Base-by-base conservation (phyloP, 2,888 invertebrate species). In the Diaphora mendica region DNA sequence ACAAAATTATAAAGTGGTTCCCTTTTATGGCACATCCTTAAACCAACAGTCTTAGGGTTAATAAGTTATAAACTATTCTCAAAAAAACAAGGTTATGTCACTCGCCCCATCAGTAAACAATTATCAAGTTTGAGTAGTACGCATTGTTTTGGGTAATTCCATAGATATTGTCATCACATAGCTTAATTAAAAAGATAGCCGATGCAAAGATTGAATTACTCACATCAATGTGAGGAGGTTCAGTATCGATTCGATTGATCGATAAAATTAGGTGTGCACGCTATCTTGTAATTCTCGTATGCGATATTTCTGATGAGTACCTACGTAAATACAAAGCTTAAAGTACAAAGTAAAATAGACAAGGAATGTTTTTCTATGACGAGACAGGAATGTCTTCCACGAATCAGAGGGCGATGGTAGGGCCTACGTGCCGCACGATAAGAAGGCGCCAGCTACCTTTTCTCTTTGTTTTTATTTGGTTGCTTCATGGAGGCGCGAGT, bases 391-490 rank as follows among this genome's bases (percentile, higher is more conserved):
- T 91, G 91, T 86, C 79, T 91, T 92, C 91, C 91, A 88, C 88
- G 92, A 92, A 91, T 79, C 80, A 88, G 88, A 89, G 87, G 88
- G 87, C 83, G 84, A 82, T 88, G 87, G 87, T 86, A 87, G 84
- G 84, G 85, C 84, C 90, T 93, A 93, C 92, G 93, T 92, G 93
- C 88, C 87, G 70, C 69, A 71, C 83, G 94, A 94, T 94, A 94
- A 93, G 78, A 85, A 86, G 94, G 94, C 94, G 95, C 94, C 94
- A 89, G 88, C 79, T 87, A 81, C 82, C 85, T 82, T 79, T 83
- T 87, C 85, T 83, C 87, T 77, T 83, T 82, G 80, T 82, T 77
- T 86, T 86, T 86, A 70, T 84, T 80, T 76, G 77, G 39, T 72
- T 71, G 70, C 72, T 76, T 64, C 73, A 76, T 66, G 42, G 30